A percentile compares a stretch with the other conserved stretches of the same genome.
phyloP scores from a whole-genome alignment of 2,888 invertebrate species.

The Drosophila multiciliata region DNA sequence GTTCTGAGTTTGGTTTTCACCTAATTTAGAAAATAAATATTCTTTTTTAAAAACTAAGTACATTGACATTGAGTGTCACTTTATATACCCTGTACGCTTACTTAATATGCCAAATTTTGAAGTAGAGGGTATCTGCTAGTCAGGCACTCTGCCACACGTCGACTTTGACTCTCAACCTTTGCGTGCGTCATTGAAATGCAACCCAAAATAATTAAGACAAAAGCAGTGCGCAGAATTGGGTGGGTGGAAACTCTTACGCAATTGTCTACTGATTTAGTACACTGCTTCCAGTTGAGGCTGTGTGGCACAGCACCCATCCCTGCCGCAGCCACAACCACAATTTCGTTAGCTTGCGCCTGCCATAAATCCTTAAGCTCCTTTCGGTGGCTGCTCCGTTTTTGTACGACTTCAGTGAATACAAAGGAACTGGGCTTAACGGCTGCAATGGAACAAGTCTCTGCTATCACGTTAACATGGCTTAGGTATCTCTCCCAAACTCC shows the following conservation, averaged over 20 bases:
- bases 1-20: background rate
- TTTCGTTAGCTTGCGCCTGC: conserved; percentile 20
- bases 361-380: conserved; percentile 69
- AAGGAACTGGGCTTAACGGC: conserved; percentile 32
- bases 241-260: conserved; percentile 59
- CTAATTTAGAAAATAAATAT: background rate
- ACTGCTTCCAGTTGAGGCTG: conserved; percentile 39
- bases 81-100: background rate
- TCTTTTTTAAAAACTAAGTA: background rate
- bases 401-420: conserved; percentile 30
- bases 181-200: conserved; percentile 48
- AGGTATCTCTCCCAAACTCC: background rate
- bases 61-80: background rate
- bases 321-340: background rate
- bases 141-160: conserved; percentile 41
- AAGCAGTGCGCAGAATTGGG: background rate
- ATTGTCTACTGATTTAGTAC: conserved; percentile 67
- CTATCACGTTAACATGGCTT: conserved; percentile 15
- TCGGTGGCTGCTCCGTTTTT: conserved; percentile 32
- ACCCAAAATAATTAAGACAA: conserved; percentile 10
- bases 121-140: background rate
- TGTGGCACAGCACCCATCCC: background rate
- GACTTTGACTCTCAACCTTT: conserved; percentile 21
- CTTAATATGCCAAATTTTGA: background rate
- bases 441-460: conserved; percentile 6